These are phyloP conservation scores for Mus musculus DNA, from an alignment of 2,113 vertebrate genomes.

Conservation along the genomic window GRCm39 chr5:91597001-91597500, in stretches of 20 bases:
- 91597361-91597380: slow-evolving; percentile 2
- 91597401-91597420: neutral
- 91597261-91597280: neutral
- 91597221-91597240: neutral
- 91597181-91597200: neutral
- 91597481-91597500: slow-evolving; percentile 55
- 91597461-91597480: slow-evolving; percentile 55
- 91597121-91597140: neutral
- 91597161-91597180: neutral
- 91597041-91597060: neutral
- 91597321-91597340: slow-evolving; percentile 10
- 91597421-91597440: neutral
- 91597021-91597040: neutral
- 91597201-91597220: neutral
- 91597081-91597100: neutral
- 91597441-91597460: slow-evolving; percentile 47
- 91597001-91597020: neutral
- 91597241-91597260: neutral
- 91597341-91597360: slow-evolving; percentile 36
- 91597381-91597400: neutral
- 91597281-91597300: neutral
- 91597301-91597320: slow-evolving; percentile 15
- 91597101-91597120: neutral
- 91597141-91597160: neutral
- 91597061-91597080: neutral